phyloP scores from a whole-genome alignment of 2,113 vertebrate genomes.

The Paradoxurus hermaphroditus region DNA sequence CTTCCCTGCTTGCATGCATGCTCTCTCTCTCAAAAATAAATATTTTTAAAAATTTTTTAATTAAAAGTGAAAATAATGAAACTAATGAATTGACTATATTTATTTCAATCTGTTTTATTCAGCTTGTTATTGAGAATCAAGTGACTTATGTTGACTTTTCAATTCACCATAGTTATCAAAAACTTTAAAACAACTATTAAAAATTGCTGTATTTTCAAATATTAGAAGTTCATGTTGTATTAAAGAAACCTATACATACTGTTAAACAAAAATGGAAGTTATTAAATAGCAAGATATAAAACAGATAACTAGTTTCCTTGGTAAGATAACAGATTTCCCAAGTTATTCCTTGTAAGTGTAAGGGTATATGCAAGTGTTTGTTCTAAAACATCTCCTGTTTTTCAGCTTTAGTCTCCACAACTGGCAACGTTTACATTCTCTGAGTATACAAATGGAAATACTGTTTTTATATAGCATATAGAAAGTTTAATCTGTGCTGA shows the following conservation, averaged over 20 bases:
- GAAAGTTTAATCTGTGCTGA: not conserved
- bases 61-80: not conserved
- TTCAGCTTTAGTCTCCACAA: constrained; percentile 16
- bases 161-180: not conserved
- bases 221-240: not conserved
- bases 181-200: constrained; percentile 1
- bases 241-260: constrained; percentile 4
- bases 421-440: not conserved
- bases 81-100: not conserved
- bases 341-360: not conserved
- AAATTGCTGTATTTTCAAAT: constrained; percentile 4
- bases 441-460: constrained; percentile 4
- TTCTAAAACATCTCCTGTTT: constrained; percentile 19
- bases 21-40: too few relatives aligned
- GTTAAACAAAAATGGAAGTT: constrained; percentile 23
- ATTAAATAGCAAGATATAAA: constrained; percentile 33
- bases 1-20: too few relatives aligned
- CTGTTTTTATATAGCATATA: not conserved
- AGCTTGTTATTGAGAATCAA: not conserved
- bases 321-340: not conserved
- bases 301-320: not conserved
- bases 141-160: not conserved
- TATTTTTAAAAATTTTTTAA: too few relatives aligned
- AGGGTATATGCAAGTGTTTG: not conserved
- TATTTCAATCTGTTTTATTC: constrained; percentile 12